These are phyloP conservation scores for Nymphalis urticae DNA, from an alignment of 2,888 invertebrate genomes.

Conservation along the genomic window DNA sequence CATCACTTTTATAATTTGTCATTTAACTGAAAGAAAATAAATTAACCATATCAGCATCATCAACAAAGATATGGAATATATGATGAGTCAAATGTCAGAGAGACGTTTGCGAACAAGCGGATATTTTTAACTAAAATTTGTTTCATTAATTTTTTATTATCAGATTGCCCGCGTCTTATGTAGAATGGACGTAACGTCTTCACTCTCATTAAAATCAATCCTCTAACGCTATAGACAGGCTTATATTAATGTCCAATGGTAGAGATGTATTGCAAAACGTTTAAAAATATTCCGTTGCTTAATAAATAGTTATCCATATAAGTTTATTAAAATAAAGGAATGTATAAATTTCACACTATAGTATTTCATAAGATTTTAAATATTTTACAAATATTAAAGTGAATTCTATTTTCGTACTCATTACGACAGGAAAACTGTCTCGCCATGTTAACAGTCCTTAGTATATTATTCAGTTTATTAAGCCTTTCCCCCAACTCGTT, in stretches of 20 bases:
- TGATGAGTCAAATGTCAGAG: too few relatives aligned
- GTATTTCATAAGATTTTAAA: not conserved
- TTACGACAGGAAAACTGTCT: constrained; percentile 39
- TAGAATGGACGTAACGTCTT: too few relatives aligned
- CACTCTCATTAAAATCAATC: too few relatives aligned
- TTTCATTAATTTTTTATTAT: too few relatives aligned
- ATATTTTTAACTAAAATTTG: too few relatives aligned
- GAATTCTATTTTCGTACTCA: constrained; percentile 14
- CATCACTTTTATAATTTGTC: constrained; percentile 35
- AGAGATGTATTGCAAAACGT: too few relatives aligned
- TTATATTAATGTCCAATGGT: too few relatives aligned
- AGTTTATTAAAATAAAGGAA: too few relatives aligned
- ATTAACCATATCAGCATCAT: not conserved
- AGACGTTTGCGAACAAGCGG: too few relatives aligned
- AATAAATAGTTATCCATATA: not conserved
- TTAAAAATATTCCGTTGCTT: not conserved
- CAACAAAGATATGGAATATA: not conserved
- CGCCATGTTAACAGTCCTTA: constrained; percentile 47
- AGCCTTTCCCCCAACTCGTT: constrained; percentile 65
- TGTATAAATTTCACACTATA: too few relatives aligned
- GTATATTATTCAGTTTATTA: constrained; percentile 70
- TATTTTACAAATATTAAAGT: not conserved
- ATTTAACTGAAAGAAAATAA: constrained; percentile 8
- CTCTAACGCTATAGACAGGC: too few relatives aligned
- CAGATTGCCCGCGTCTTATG: too few relatives aligned